These are phyloP conservation scores for Karalla daura DNA, from an alignment of 2,797 vertebrate genomes.

Conservation along the genomic window DNA sequence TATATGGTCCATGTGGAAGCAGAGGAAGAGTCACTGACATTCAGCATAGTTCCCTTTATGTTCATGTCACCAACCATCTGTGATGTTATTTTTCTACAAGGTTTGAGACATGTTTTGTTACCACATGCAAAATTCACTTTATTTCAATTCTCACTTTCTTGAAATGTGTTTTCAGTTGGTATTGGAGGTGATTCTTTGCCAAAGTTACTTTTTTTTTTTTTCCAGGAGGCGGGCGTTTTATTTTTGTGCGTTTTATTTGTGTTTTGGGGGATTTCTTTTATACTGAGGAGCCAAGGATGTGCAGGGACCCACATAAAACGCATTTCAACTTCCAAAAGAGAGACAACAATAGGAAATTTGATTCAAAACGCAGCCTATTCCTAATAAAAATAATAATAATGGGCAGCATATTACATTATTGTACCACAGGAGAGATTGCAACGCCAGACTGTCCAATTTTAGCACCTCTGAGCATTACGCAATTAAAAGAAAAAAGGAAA, in stretches of 20 bases:
- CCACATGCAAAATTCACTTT: too few species aligned
- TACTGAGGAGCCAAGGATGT: constrained; percentile 1
- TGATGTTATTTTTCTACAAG: neutral
- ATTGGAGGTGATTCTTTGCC: neutral
- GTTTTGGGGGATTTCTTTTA: too few species aligned
- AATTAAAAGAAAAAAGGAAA: neutral
- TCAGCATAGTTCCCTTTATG: constrained; percentile 51
- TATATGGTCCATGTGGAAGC: constrained; percentile 50
- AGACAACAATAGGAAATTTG: neutral
- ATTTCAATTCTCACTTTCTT: neutral
- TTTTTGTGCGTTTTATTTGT: neutral
- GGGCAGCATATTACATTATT: constrained; percentile 1
- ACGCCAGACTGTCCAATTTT: constrained; percentile 5
- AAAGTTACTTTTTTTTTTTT: neutral
- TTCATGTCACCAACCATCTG: too few species aligned
- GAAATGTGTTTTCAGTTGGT: neutral
- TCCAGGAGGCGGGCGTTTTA: neutral
- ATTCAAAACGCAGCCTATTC: neutral
- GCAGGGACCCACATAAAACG: neutral
- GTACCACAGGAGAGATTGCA: constrained; percentile 3
- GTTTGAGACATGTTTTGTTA: neutral
- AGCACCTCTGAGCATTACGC: constrained; percentile 4
- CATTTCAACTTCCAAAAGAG: neutral
- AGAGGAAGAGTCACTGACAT: constrained; percentile 61
- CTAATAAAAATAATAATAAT: neutral